Evolutionary conservation across 2,888 invertebrate genomes (phyloP).

Genomic region (Xestia c-nigrum): DNA sequence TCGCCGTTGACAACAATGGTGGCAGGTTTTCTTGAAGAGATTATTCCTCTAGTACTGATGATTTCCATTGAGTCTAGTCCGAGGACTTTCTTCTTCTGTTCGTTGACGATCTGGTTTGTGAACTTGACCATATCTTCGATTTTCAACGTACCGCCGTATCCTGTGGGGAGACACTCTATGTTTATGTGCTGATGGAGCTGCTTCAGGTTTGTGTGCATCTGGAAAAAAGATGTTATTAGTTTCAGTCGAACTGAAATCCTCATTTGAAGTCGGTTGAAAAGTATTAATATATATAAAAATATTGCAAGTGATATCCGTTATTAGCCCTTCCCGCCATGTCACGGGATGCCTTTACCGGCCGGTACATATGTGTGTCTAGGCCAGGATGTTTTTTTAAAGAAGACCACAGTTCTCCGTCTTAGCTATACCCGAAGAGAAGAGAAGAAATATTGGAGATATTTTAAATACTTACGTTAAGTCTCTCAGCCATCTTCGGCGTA

Average conservation of each 20-base stretch:
- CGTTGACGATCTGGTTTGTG: slow-evolving; percentile 92
- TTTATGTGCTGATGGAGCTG: slow-evolving; percentile 91
- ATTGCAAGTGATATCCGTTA: neutral
- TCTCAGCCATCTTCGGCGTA: slow-evolving; percentile 93
- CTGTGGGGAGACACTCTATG: slow-evolving; percentile 92
- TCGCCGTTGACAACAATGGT: slow-evolving; percentile 77
- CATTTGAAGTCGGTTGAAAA: neutral
- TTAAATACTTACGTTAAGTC: slow-evolving; percentile 90
- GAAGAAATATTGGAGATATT: neutral
- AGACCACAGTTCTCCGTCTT: neutral
- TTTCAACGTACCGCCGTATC: slow-evolving; percentile 93
- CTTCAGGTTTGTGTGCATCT: slow-evolving; percentile 91
- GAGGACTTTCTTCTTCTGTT: slow-evolving; percentile 91
- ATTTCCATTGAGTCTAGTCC: slow-evolving; percentile 92
- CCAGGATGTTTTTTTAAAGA: neutral
- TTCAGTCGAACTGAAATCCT: neutral
- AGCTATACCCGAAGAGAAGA: neutral
- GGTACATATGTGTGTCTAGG: neutral
- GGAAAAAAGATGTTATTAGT: slow-evolving; percentile 65
- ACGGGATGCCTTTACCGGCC: neutral
- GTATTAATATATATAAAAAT: too few species aligned
- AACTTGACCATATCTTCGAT: slow-evolving; percentile 93
- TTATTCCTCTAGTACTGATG: slow-evolving; percentile 91
- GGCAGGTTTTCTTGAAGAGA: slow-evolving; percentile 76
- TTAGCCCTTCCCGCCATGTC: neutral